Evolutionary conservation across 1,140 invertebrate species (phyloP), one percentile per base, ranked within the genome.

Genomic region (Drosophila tani): DNA sequence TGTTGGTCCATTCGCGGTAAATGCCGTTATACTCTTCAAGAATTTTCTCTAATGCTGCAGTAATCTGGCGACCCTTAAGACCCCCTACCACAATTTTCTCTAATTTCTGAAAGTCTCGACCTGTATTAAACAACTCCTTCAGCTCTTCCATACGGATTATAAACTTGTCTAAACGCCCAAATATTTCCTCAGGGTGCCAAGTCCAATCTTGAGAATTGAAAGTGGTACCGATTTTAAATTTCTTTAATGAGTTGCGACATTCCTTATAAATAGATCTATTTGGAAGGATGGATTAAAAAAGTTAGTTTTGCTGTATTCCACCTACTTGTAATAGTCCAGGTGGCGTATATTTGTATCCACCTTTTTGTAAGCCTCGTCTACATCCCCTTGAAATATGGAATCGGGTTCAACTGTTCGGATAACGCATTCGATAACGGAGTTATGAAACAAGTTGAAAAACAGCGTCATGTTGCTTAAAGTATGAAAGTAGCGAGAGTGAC

Each of bases 31-130:
- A 98, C 55, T 96, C 95, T 29, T 96, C 95, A 75, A 94, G 94
- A 45, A 96, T 94, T 73, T 76, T 91, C 63, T 68, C 90, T 73
- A 91, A 87, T 92, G 87, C 93, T 70, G 41, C 83, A 87, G 51
- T 76, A n/a, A 97, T 93, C 27, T 93, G 93, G 70, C 95, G 94
- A 15, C 96, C 96, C 91, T 95, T 95, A 12, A 96, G 93, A 5
- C 96, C 96, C 40, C 95, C 95, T 43, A 97, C 94, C 92, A 97
- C 96, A 19, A 97, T 94, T 93, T 96, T 97, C 92, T 98, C 97
- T 45, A 98, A 91, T 91, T 97, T 97, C 46, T 95, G 93, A 88
- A 97, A 97, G 87, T 97, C 97, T 21, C 95, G 87, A 0, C 95
- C 95, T 8, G 95, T 95, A 35, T 95, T 94, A 82, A 97, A 95